Evolutionary conservation across 2,113 vertebrate species (phyloP).

Genomic region (Carollia perspicillata): DNA sequence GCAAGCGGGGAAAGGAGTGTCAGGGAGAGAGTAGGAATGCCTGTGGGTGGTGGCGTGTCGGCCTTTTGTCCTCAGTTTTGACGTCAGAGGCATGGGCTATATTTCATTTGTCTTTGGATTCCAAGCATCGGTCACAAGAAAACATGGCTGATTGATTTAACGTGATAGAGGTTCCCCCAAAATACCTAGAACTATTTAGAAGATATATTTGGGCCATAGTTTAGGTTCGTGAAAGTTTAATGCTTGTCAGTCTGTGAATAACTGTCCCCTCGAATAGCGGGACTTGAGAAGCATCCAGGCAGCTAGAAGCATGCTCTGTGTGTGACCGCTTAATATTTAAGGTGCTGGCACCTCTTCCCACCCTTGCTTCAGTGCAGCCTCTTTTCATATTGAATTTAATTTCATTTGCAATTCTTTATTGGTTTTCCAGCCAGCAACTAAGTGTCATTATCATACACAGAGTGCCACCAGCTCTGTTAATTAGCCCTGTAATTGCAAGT

Average conservation of each 20-base stretch:
- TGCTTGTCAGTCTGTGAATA: slow-evolving; percentile 6
- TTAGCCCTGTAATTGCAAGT: slow-evolving; percentile 62
- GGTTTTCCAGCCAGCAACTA: slow-evolving; percentile 9
- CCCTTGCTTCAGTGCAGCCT: neutral
- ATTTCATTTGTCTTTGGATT: neutral
- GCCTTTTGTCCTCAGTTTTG: neutral
- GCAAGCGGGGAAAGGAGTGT: neutral
- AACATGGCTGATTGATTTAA: neutral
- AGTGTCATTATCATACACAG: slow-evolving; percentile 47
- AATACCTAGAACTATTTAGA: neutral
- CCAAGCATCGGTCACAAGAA: neutral
- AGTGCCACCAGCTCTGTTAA: slow-evolving; percentile 55
- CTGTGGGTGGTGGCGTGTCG: neutral
- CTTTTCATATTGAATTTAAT: slow-evolving; percentile 33
- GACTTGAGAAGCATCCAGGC: neutral
- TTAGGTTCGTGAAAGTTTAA: neutral
- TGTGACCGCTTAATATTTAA: neutral
- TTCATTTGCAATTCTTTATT: slow-evolving; percentile 56
- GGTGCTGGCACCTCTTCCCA: neutral
- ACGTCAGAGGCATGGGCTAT: neutral
- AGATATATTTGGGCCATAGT: neutral
- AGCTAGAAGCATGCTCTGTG: neutral
- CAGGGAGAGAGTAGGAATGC: neutral
- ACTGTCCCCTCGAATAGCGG: neutral
- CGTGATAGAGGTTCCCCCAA: neutral